phyloP scores from a whole-genome alignment of 1,140 invertebrate species.

The Frieseomelitta varia region DNA sequence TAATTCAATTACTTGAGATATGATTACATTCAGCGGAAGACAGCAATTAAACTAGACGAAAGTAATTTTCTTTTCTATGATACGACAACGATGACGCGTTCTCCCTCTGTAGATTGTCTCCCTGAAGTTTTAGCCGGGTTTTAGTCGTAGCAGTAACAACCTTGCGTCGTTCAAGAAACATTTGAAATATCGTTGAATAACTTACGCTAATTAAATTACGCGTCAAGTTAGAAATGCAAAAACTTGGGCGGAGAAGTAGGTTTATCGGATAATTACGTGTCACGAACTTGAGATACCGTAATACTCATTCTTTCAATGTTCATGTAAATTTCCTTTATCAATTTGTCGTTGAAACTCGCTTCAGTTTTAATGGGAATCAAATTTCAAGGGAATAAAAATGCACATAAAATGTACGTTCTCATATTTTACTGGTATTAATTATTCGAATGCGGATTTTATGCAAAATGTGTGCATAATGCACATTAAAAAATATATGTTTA shows the following conservation, averaged over 20 bases:
- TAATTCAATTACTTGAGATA: not conserved
- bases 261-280: not conserved
- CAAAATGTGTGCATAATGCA: too few species aligned
- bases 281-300: too few species aligned
- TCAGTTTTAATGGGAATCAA: not conserved
- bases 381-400: not conserved
- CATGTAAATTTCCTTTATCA: not conserved
- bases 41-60: not conserved
- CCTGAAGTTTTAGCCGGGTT: too few species aligned
- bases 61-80: not conserved
- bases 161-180: too few species aligned
- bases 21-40: not conserved
- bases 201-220: not conserved
- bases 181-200: not conserved
- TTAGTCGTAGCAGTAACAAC: not conserved
- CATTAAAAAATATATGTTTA: too few species aligned
- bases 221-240: not conserved
- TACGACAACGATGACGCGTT: not conserved
- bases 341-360: not conserved
- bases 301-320: not conserved
- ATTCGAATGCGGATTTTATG: too few species aligned
- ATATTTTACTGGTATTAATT: not conserved
- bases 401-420: not conserved
- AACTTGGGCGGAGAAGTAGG: not conserved
- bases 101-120: not conserved